Conservation (phyloP, 2,113 vertebrate genomes). For the Chrysemys picta region DNA sequence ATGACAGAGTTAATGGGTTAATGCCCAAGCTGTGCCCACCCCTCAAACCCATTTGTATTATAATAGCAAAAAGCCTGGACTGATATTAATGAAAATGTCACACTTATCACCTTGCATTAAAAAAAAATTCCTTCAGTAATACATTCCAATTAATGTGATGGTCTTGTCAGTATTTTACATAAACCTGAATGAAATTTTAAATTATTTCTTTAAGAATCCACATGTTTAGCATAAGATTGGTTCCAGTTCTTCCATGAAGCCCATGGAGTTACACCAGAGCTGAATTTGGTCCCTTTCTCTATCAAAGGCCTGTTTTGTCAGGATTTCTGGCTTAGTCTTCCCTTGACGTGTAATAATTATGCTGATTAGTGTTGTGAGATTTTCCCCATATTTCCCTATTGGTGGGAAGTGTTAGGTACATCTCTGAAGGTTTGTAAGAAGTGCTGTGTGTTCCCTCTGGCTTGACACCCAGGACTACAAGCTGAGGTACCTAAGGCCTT, state of each 20-base stretch:
- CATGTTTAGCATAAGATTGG: accelerated
- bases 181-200: neutral
- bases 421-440: neutral
- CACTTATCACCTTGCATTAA: neutral
- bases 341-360: accelerated
- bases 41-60: accelerated
- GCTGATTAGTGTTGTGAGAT: accelerated
- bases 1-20: accelerated
- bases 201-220: neutral
- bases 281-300: neutral
- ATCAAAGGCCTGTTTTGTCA: neutral
- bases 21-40: accelerated
- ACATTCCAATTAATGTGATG: neutral
- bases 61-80: accelerated
- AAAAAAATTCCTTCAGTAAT: neutral
- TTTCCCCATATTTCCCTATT: neutral
- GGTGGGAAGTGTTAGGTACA: neutral
- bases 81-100: accelerated
- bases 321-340: neutral
- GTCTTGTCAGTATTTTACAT: neutral
- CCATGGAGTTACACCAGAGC: neutral
- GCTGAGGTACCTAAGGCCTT: neutral
- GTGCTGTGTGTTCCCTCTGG: neutral
- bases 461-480: neutral
- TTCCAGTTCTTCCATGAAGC: accelerated